Base-by-base conservation (phyloP, 1,140 invertebrate genomes). In the Magallana ariakensis region DNA sequence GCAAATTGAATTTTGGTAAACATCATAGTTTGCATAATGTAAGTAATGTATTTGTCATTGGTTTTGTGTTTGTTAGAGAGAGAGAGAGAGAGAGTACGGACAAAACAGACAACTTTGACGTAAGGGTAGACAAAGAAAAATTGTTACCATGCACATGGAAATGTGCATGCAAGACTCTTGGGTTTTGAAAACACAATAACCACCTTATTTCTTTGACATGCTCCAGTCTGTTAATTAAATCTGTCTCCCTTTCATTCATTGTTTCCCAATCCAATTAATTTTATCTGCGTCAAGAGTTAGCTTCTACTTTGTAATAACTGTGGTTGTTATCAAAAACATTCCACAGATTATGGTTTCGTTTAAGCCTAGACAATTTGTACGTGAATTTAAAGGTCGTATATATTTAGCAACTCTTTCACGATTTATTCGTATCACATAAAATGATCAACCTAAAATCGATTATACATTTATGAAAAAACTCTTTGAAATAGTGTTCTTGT, bases 161-260 rank as follows among this genome's bases (percentile, higher is more conserved):
- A 33, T 33, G 33, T 33, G 33, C 33, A 33, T 33, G 33, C 33
- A 33, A 33, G 1, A 2, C 33, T 33, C 33, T 33, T 33, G 1
- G 33, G 33, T 33, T 33, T 5, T 33, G 33, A 33, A 33, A 70
- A 10, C 33, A 22, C 9, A 6, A 70, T 70, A 11, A 46, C 54
- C 46, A 81, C 54, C 80, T 55, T 16, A 81, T 55, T 15, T 81
- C 54, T 16, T 81, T 81, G 53, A 56, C 54, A 55, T 81, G 80
- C 33, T 70, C 66, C 11, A 70, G 66, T 26, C 66, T 22, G 13
- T 70, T 70, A 70, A 70, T 70, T 26, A 70, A 70, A 26, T 70
- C 66, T 70, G 66, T 70, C 10, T 70, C 66, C 22, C 66, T 70
- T 46, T 19, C 66, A 10, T 70, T 70, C 66, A 70, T 70, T 70